Percentiles rank a stretch among this genome's conserved stretches.
Conservation (phyloP, 2,888 invertebrate species). For the Orthosia gothica region DNA sequence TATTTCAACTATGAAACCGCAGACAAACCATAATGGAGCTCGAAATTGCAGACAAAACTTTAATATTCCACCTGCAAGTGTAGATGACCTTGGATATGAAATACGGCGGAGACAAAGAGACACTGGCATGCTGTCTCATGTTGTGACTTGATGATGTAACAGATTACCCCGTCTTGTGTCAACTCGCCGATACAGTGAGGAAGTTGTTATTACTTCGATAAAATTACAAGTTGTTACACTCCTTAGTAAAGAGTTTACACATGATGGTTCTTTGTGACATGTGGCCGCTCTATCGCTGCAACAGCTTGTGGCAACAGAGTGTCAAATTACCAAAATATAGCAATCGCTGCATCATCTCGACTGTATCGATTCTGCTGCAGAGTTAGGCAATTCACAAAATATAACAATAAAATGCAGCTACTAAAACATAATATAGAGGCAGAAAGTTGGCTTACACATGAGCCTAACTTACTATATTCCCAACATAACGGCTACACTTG, state of each 20-base stretch:
- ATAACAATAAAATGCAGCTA: not conserved
- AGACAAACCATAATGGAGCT: constrained; percentile 41
- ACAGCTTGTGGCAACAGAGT: not conserved
- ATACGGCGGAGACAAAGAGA: constrained; percentile 36
- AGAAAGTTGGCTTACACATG: not conserved
- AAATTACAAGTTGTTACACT: constrained; percentile 29
- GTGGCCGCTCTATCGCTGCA: not conserved
- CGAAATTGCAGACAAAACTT: constrained; percentile 53
- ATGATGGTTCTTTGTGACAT: not conserved
- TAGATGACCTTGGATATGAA: constrained; percentile 58
- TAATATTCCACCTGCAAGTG: constrained; percentile 48
- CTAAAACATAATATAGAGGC: not conserved
- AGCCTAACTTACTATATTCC: constrained; percentile 2
- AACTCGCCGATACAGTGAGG: constrained; percentile 51
- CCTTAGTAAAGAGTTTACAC: constrained; percentile 1
- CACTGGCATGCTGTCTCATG: constrained; percentile 29
- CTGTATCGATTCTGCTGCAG: constrained; percentile 12
- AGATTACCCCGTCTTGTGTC: constrained; percentile 30
- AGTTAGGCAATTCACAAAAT: constrained; percentile 20
- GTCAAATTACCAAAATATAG: not conserved
- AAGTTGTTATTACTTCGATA: constrained; percentile 55
- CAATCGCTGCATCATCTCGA: constrained; percentile 20
- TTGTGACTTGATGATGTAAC: constrained; percentile 46
- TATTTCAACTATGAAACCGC: constrained; percentile 52
- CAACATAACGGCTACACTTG: constrained; percentile 32